Percentiles rank a stretch among this genome's conserved stretches.
Conservation (phyloP, 2,113 vertebrate species). For the Eclectus roratus region DNA sequence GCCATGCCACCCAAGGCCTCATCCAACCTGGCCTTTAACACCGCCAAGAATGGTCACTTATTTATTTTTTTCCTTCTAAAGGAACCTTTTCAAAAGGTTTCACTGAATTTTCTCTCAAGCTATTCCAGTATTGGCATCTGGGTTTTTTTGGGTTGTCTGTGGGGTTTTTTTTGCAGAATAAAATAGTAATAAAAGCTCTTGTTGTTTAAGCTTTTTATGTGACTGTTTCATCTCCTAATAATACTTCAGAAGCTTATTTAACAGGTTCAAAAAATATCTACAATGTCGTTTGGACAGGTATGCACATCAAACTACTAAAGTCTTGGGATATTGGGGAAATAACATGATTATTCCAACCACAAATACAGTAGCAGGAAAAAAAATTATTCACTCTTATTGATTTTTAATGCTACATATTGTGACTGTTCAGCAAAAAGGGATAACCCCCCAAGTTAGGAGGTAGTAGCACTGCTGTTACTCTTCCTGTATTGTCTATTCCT, state of each 20-base stretch:
- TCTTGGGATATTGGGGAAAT: not conserved
- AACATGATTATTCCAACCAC: not conserved
- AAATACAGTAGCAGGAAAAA: not conserved
- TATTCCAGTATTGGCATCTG: not conserved
- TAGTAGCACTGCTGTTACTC: not conserved
- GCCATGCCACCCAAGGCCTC: too few species aligned
- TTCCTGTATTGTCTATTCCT: not conserved
- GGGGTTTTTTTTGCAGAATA: not conserved
- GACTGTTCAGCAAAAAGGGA: not conserved
- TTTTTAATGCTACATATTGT: not conserved
- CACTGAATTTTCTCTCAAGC: not conserved
- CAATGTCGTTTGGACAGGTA: not conserved
- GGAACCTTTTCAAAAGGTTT: not conserved
- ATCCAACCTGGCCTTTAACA: too few species aligned
- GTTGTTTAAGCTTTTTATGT: not conserved
- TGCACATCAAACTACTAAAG: not conserved
- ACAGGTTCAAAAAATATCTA: not conserved
- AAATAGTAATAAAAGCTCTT: not conserved
- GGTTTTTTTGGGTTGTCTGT: not conserved
- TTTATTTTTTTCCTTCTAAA: not conserved
- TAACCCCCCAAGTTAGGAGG: not conserved
- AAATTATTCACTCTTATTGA: not conserved
- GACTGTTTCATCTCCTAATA: slow-evolving; percentile 15
- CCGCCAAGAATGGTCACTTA: too few species aligned
- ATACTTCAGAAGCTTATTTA: slow-evolving; percentile 26